Conservation (phyloP, 2,888 invertebrate species). For the Caenorhabditis panamensis region DNA sequence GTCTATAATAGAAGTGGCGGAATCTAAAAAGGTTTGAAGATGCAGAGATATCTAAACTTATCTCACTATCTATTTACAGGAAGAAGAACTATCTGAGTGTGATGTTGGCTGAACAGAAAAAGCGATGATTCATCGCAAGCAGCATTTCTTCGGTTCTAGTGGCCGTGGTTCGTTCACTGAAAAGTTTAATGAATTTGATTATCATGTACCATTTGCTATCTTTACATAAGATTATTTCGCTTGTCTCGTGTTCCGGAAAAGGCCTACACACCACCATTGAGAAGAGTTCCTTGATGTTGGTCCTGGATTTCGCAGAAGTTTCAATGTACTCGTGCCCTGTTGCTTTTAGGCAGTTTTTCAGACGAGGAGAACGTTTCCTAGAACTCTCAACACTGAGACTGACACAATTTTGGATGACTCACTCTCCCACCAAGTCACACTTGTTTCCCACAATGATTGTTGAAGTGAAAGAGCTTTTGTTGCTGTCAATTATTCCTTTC, state of each 20-base stretch:
- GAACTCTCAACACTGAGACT: too few relatives aligned
- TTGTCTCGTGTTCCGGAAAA: slow-evolving; percentile 53
- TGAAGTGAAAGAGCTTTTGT: slow-evolving; percentile 55
- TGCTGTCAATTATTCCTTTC: slow-evolving; percentile 61
- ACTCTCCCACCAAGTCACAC: slow-evolving; percentile 58
- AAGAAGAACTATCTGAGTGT: slow-evolving; percentile 9
- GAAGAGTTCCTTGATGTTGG: slow-evolving; percentile 75
- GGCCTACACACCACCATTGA: slow-evolving; percentile 53
- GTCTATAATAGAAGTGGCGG: slow-evolving; percentile 37
- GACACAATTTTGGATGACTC: slow-evolving; percentile 10
- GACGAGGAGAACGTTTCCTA: slow-evolving; percentile 41
- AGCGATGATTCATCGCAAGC: slow-evolving; percentile 1
- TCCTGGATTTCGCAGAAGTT: slow-evolving; percentile 69
- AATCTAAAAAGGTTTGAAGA: slow-evolving; percentile 21
- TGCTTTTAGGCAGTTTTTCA: slow-evolving; percentile 47
- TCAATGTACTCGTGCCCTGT: slow-evolving; percentile 65
- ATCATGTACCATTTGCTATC: slow-evolving; percentile 27
- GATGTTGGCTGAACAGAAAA: not conserved
- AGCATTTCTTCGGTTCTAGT: slow-evolving; percentile 24
- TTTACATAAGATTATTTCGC: slow-evolving; percentile 48
- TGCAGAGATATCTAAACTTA: too few relatives aligned
- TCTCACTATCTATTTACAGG: slow-evolving; percentile 1
- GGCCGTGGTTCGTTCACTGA: slow-evolving; percentile 53
- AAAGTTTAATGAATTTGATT: slow-evolving; percentile 14
- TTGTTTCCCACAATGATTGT: slow-evolving; percentile 68